Evolutionary conservation across 2,888 invertebrate species (phyloP).

Genomic region (Leptinotarsa peninsularis): DNA sequence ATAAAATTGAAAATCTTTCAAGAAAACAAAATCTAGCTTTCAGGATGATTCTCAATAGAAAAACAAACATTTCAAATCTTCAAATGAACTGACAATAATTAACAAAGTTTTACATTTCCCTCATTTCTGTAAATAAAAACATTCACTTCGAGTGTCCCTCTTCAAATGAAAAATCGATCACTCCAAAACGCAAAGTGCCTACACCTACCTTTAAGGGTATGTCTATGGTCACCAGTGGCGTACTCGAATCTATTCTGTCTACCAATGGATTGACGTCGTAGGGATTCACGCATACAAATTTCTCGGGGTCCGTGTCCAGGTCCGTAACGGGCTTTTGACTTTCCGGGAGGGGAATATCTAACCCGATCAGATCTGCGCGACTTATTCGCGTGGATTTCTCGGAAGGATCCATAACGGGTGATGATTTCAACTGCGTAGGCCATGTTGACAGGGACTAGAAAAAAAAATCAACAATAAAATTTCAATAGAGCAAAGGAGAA

Average conservation of each 20-base stretch:
- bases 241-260: constrained; percentile 24
- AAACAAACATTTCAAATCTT: no score
- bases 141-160: not conserved
- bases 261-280: constrained; percentile 56
- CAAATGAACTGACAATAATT: no score
- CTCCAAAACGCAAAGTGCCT: no score
- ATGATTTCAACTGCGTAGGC: constrained; percentile 58
- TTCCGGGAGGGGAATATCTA: constrained; percentile 35
- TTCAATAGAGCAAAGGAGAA: not conserved
- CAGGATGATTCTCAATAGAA: no score
- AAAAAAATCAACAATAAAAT: constrained; percentile 29
- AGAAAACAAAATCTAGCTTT: no score
- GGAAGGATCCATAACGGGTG: constrained; percentile 66
- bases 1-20: no score
- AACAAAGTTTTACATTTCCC: no score
- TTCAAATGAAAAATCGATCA: not conserved
- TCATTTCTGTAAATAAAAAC: no score
- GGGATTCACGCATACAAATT: constrained; percentile 57
- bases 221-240: constrained; percentile 29
- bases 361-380: constrained; percentile 32
- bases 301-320: constrained; percentile 51
- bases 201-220: constrained; percentile 39
- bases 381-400: constrained; percentile 59
- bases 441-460: constrained; percentile 59
- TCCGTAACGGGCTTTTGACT: constrained; percentile 41